phyloP scores from a whole-genome alignment of 2,797 vertebrate species.

The Clarias laeviceps region DNA sequence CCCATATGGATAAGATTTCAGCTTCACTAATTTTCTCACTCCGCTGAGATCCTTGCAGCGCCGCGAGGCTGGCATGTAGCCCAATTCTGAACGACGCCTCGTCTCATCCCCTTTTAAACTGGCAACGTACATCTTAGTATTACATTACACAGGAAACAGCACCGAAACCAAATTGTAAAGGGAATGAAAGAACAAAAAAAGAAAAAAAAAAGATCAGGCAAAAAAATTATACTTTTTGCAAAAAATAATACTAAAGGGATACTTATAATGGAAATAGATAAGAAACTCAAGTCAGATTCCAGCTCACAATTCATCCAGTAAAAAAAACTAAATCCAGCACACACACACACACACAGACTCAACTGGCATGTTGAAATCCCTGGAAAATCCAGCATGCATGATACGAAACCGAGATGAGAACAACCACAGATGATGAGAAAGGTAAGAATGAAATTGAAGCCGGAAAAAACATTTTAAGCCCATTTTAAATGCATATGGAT shows the following conservation, averaged over 20 bases:
- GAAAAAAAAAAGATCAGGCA: background rate
- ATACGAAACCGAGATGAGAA: background rate
- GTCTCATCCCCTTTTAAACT: background rate
- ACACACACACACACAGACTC: background rate
- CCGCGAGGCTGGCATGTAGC: background rate
- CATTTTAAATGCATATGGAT: too few species aligned
- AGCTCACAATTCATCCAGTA: background rate
- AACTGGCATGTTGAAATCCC: background rate
- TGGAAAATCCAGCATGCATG: background rate
- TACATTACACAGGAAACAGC: background rate
- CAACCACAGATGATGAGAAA: background rate
- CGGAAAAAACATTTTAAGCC: too few species aligned
- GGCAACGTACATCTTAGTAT: background rate
- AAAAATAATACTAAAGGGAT: too few species aligned
- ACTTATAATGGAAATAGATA: background rate
- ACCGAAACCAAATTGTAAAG: background rate
- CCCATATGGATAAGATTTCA: background rate
- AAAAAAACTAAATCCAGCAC: background rate
- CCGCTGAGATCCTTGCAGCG: background rate
- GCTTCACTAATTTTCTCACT: conserved; percentile 12
- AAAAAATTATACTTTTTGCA: too few species aligned
- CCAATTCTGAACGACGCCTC: background rate
- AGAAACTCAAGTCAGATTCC: background rate
- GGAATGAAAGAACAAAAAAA: background rate
- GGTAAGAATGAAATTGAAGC: background rate